Percentiles rank a stretch among this genome's conserved stretches.
These are phyloP conservation scores for Aix galericulata DNA, from an alignment of 2,113 vertebrate genomes.

Conservation along the genomic window DNA sequence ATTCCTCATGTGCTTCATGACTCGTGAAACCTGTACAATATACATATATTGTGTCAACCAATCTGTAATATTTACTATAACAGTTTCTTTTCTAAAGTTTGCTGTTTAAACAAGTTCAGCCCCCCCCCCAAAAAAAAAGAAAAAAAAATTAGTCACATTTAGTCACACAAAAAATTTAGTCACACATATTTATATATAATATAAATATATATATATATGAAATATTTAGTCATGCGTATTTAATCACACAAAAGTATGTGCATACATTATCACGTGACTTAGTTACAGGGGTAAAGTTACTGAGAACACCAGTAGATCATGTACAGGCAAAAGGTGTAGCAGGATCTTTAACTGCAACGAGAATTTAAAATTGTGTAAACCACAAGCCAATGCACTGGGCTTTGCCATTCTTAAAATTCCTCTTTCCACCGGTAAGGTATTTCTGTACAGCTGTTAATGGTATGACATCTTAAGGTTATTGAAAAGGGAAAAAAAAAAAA, in stretches of 20 bases:
- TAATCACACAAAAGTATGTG: too few relatives aligned
- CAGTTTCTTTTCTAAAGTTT: background rate
- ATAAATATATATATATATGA: too few relatives aligned
- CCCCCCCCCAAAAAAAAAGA: too few relatives aligned
- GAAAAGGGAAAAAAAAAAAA: background rate
- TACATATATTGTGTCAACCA: background rate
- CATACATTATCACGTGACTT: too few relatives aligned
- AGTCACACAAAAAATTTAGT: too few relatives aligned
- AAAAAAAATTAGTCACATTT: too few relatives aligned
- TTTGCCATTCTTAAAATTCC: background rate
- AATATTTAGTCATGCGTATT: too few relatives aligned
- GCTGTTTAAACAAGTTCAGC: background rate
- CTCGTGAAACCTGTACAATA: background rate
- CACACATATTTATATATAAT: too few relatives aligned
- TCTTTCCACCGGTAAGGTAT: background rate
- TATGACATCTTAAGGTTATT: fast-evolving
- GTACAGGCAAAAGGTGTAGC: background rate
- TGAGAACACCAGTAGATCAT: background rate
- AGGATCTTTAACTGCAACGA: background rate
- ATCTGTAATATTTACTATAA: background rate
- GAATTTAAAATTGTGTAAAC: background rate
- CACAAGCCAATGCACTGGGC: background rate
- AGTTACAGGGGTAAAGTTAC: background rate
- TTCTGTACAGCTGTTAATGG: background rate
- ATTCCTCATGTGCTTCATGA: background rate